Evolutionary conservation across 2,888 invertebrate species (phyloP).

Genomic region (Orthosia incerta): DNA sequence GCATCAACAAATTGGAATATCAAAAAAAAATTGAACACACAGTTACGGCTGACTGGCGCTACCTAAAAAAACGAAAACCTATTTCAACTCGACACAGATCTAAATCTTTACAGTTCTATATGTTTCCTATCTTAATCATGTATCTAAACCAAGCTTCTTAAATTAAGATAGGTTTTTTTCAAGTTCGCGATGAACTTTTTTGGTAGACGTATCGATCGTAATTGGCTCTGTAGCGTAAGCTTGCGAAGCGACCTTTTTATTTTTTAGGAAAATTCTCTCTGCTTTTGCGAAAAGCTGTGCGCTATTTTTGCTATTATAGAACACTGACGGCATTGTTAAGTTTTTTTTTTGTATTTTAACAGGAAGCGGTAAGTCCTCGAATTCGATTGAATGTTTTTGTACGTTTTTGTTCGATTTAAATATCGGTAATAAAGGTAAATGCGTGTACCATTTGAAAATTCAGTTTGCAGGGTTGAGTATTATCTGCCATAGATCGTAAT

Average conservation of each 20-base stretch:
- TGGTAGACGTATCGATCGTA: conserved; percentile 11
- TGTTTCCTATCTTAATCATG: not conserved
- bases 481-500: no score
- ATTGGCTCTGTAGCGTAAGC: conserved; percentile 29
- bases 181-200: conserved; percentile 1
- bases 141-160: not conserved
- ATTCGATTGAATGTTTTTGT: not conserved
- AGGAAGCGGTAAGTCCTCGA: not conserved
- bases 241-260: conserved; percentile 49
- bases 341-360: conserved; percentile 26
- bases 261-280: conserved; percentile 8
- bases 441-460: not conserved
- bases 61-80: not conserved
- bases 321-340: conserved; percentile 2
- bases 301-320: conserved; percentile 24
- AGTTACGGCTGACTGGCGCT: not conserved
- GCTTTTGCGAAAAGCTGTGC: conserved; percentile 53
- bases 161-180: conserved; percentile 3
- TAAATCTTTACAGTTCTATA: not conserved
- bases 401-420: not conserved
- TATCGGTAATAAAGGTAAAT: not conserved
- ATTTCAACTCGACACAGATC: not conserved
- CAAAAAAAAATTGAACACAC: not conserved
- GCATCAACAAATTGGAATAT: not conserved
- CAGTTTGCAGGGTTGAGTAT: not conserved